Evolutionary conservation across 2,797 vertebrate species (phyloP).

Genomic region (Crax fasciolata): DNA sequence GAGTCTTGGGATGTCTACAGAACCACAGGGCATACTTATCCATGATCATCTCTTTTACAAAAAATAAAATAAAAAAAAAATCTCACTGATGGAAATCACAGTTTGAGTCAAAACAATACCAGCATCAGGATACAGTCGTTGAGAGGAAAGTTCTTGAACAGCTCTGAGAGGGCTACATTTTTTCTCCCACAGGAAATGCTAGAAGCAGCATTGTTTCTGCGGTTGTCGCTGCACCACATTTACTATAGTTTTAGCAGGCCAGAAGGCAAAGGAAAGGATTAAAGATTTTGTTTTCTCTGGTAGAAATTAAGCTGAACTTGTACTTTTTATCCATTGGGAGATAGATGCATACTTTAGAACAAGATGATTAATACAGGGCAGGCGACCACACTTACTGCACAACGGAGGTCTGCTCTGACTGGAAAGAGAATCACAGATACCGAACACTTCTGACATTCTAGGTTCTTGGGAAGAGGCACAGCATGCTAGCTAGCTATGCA

Average conservation of each 20-base stretch:
- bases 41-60: neutral
- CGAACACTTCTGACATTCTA: neutral
- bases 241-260: neutral
- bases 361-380: neutral
- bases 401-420: neutral
- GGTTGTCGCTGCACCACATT: slow-evolving; percentile 19
- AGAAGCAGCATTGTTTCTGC: slow-evolving; percentile 35
- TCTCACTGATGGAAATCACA: neutral
- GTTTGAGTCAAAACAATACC: neutral
- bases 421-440: neutral
- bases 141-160: slow-evolving; percentile 13
- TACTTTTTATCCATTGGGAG: neutral
- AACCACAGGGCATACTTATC: neutral
- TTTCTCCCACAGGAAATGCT: slow-evolving; percentile 19
- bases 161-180: neutral
- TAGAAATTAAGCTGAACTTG: neutral
- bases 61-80: neutral
- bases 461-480: neutral
- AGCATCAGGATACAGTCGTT: neutral
- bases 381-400: neutral
- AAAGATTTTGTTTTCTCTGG: neutral
- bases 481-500: neutral
- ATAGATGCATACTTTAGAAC: neutral
- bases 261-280: slow-evolving; percentile 37
- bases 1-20: neutral